Percentiles rank a stretch among this genome's conserved stretches.
These are phyloP conservation scores for Enteromius argenteus DNA, from an alignment of 2,797 vertebrate genomes.

Conservation along the genomic window DNA sequence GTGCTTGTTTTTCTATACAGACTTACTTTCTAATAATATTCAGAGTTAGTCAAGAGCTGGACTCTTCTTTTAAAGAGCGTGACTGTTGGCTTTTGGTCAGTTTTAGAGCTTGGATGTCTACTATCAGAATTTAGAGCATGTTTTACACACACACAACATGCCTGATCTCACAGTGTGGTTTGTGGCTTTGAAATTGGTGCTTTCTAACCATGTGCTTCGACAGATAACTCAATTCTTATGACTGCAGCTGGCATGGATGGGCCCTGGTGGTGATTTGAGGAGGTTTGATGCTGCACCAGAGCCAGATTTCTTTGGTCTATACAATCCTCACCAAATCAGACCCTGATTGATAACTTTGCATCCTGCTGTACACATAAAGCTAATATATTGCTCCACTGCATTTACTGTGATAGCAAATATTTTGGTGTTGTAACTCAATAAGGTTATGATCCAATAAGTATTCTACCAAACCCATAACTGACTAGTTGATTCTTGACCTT, in stretches of 20 bases:
- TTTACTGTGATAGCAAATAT: neutral
- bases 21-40: neutral
- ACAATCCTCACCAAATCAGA: slow-evolving; percentile 45
- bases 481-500: neutral
- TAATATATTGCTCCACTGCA: slow-evolving; percentile 21
- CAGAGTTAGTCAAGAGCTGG: slow-evolving; percentile 1
- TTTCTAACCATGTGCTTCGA: slow-evolving; percentile 29
- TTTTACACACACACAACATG: neutral
- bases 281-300: slow-evolving; percentile 46
- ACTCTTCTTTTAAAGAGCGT: slow-evolving; percentile 12
- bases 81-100: slow-evolving; percentile 4
- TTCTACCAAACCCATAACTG: neutral
- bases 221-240: slow-evolving; percentile 6
- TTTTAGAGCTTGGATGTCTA: slow-evolving; percentile 5
- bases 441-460: neutral
- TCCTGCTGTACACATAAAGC: slow-evolving; percentile 40
- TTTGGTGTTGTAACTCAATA: neutral
- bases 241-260: slow-evolving; percentile 45
- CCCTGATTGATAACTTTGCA: slow-evolving; percentile 55
- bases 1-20: slow-evolving; percentile 3
- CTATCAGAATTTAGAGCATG: neutral
- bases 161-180: slow-evolving; percentile 1
- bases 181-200: neutral
- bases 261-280: slow-evolving; percentile 45
- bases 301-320: slow-evolving; percentile 28